Conservation (phyloP, 2,797 vertebrate genomes). For the Moxostoma hubbsi region DNA sequence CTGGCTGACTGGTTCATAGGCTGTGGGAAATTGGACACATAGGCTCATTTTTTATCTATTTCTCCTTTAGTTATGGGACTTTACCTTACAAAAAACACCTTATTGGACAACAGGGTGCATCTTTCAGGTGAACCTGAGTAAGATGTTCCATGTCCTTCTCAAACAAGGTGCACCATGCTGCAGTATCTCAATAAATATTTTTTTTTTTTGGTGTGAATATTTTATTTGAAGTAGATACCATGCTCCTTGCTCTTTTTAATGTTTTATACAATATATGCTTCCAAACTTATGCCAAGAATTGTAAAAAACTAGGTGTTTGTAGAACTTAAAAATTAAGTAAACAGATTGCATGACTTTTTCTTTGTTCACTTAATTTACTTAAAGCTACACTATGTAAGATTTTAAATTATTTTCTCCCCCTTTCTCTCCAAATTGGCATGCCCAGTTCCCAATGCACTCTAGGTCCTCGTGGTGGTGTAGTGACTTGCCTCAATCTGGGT, state of each 20-base stretch:
- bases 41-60: conserved; percentile 13
- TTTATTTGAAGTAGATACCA: not conserved
- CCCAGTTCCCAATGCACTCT: too few species aligned
- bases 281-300: not conserved
- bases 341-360: too few species aligned
- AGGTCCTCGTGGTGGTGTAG: too few species aligned
- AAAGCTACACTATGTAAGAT: too few species aligned
- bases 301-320: too few species aligned
- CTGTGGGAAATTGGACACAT: conserved; percentile 45
- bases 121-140: conserved; percentile 11
- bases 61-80: conserved; percentile 20
- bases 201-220: not conserved
- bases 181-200: not conserved
- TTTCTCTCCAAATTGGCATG: too few species aligned
- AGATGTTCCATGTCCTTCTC: not conserved
- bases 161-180: not conserved
- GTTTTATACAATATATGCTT: too few species aligned
- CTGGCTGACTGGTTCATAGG: conserved; percentile 36
- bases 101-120: conserved; percentile 1
- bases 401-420: too few species aligned
- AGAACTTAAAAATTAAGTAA: too few species aligned
- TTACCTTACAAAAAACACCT: not conserved
- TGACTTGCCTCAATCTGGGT: too few species aligned
- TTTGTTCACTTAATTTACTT: too few species aligned
- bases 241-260: not conserved